phyloP scores from a whole-genome alignment of 1,140 invertebrate genomes.

The Nasonia giraulti region DNA sequence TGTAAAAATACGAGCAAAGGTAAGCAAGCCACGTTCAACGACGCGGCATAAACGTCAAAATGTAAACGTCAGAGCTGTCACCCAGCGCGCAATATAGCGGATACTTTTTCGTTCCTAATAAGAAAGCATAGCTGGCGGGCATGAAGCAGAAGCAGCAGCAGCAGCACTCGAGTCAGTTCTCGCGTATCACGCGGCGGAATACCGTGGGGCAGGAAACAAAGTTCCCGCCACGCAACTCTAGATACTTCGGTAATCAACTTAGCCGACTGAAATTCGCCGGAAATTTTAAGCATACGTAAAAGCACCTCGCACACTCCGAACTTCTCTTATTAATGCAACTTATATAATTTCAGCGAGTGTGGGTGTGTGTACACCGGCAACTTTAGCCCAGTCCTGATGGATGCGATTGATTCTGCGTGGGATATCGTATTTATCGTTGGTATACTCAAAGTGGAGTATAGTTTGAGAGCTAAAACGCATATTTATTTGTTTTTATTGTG shows the following conservation, averaged over 20 bases:
- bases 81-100: too few species aligned
- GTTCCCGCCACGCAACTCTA: slow-evolving; percentile 8
- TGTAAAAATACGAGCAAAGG: too few species aligned
- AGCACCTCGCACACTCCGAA: neutral
- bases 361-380: too few species aligned
- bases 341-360: neutral
- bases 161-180: neutral
- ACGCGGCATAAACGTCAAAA: too few species aligned
- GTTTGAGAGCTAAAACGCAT: too few species aligned
- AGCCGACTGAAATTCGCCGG: slow-evolving; percentile 25
- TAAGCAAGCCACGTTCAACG: too few species aligned
- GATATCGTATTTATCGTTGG: too few species aligned
- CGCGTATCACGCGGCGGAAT: slow-evolving; percentile 9
- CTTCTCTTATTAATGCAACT: slow-evolving; percentile 17
- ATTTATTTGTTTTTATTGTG: too few species aligned
- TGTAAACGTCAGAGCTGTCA: neutral
- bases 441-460: too few species aligned
- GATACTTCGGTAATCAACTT: slow-evolving; percentile 37
- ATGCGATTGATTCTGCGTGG: neutral
- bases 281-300: slow-evolving; percentile 41
- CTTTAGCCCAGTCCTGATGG: too few species aligned
- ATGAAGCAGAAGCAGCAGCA: too few species aligned
- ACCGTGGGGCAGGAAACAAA: slow-evolving; percentile 11
- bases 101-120: neutral
- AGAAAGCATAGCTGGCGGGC: slow-evolving; percentile 2